Base-by-base conservation (phyloP, 2,888 invertebrate genomes). In the Acronicta aceris region DNA sequence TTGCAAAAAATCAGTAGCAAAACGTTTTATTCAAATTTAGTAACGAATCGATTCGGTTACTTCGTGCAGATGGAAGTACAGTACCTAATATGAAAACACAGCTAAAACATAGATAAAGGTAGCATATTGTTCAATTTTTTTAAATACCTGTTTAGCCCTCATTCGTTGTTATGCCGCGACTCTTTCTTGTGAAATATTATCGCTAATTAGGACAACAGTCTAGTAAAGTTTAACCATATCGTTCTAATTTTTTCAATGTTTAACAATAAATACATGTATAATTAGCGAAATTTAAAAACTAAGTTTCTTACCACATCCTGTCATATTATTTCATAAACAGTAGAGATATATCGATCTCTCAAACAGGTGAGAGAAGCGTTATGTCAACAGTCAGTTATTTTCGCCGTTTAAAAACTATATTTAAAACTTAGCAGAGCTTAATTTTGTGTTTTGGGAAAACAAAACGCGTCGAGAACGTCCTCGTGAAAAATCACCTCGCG, bases 401-500 rank as follows among this genome's bases (percentile, higher is more conserved):
- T 87, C 81, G 80, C 82, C 83, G 81, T 79, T 71, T 83, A 75
- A 66, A 79, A 79, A 78, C 88, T 91, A 92, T 88, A 92, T 91
- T 84, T 90, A 90, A 86, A 85, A 71, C 79, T 84, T 82, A 76
- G 82, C 79, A 71, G 75, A 74, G 85, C 76, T 86, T 87, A 83
- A 87, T 88, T 89, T 87, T 85, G 84, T 87, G 84, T 89, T 90
- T 90, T 88, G 89, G 87, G 86, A 91, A 92, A 93, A 94, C 91
- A 91, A 92, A 92, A 90, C 83, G 79, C 78, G 70, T 60, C 77
- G 84, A 74, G 78, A 79, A 82, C 84, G 85, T 81, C 83, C 81
- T 81, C 84, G 82, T 93, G 94, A 94, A 93, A 93, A 93, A 94
- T 94, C 90, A 90, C 91, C 89, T 86, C 86, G 79, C 89, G 81